A percentile compares a stretch with the other conserved stretches of the same genome.
Conservation (phyloP, 2,113 vertebrate genomes). For the Tetraodon nigroviridis region DNA sequence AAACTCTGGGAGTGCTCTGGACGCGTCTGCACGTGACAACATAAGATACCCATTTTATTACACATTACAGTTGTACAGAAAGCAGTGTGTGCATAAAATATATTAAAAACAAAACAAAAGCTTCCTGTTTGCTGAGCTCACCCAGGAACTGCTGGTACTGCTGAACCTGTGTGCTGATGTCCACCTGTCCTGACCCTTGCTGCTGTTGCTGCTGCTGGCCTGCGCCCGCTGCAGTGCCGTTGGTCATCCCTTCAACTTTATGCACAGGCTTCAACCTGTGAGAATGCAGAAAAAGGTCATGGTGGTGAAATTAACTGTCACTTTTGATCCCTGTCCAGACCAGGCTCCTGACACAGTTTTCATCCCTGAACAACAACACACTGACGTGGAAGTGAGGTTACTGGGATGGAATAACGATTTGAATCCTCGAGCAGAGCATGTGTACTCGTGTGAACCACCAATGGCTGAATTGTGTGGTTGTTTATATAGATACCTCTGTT, state of each 20-base stretch:
- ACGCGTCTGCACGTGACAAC: slow-evolving; percentile 76
- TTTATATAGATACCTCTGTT: slow-evolving; percentile 80
- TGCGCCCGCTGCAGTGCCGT: slow-evolving; percentile 80
- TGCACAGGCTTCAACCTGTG: slow-evolving; percentile 87
- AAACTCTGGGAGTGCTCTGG: slow-evolving; percentile 86
- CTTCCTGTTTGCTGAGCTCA: slow-evolving; percentile 30
- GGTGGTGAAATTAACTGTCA: background rate
- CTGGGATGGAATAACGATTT: no score
- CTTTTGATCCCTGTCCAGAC: background rate
- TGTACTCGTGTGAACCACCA: no score
- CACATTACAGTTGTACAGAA: background rate
- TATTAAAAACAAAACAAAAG: no score
- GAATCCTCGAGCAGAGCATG: no score
- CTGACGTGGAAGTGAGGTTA: no score
- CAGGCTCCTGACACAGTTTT: background rate
- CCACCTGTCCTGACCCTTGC: slow-evolving; percentile 77
- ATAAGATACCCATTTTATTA: slow-evolving; percentile 1
- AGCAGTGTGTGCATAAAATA: no score
- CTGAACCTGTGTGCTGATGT: slow-evolving; percentile 91
- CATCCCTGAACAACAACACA: no score
- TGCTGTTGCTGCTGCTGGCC: slow-evolving; percentile 79
- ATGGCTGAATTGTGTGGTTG: background rate
- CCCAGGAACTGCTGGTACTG: slow-evolving; percentile 94
- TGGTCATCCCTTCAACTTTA: slow-evolving; percentile 92
- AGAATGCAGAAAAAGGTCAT: background rate